phyloP scores from a whole-genome alignment of 2,797 vertebrate genomes.

The Vespertilio murinus region DNA sequence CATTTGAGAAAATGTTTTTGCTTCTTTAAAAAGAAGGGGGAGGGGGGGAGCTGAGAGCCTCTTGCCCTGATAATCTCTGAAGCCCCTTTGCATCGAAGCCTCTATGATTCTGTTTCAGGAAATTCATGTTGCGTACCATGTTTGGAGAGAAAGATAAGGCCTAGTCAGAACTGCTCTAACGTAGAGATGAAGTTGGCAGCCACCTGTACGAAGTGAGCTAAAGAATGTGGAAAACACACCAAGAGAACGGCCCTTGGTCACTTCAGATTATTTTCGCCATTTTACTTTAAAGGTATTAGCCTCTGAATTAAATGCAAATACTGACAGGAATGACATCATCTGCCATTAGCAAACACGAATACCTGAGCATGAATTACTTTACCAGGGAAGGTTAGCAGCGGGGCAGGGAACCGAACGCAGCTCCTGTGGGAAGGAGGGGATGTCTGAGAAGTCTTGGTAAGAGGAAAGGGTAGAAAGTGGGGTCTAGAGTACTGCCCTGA shows the following conservation, averaged over 20 bases:
- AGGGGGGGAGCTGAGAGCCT: slow-evolving; percentile 12
- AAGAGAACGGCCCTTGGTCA: background rate
- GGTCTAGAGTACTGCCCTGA: background rate
- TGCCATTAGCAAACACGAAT: background rate
- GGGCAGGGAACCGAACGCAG: background rate
- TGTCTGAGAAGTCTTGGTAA: background rate
- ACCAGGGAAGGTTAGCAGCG: background rate
- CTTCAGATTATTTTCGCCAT: slow-evolving; percentile 34
- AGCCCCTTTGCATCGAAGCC: slow-evolving; percentile 29
- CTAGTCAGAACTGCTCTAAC: slow-evolving; percentile 46
- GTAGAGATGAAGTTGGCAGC: slow-evolving; percentile 17
- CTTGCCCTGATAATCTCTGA: slow-evolving; percentile 53
- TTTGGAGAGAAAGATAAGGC: slow-evolving; percentile 51
- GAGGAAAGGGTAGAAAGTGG: background rate
- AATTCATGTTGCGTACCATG: slow-evolving; percentile 31
- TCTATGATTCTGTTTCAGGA: slow-evolving; percentile 48
- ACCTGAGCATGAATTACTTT: slow-evolving; percentile 7
- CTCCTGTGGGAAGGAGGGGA: background rate
- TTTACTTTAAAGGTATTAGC: slow-evolving; percentile 36
- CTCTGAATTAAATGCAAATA: slow-evolving; percentile 42
- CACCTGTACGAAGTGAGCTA: slow-evolving; percentile 5
- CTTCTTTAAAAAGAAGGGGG: slow-evolving; percentile 47
- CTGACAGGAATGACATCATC: background rate
- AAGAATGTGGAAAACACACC: slow-evolving; percentile 1
- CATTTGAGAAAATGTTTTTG: slow-evolving; percentile 41